Conservation (phyloP, 1,140 invertebrate genomes). For the Zophobas atratus region DNA sequence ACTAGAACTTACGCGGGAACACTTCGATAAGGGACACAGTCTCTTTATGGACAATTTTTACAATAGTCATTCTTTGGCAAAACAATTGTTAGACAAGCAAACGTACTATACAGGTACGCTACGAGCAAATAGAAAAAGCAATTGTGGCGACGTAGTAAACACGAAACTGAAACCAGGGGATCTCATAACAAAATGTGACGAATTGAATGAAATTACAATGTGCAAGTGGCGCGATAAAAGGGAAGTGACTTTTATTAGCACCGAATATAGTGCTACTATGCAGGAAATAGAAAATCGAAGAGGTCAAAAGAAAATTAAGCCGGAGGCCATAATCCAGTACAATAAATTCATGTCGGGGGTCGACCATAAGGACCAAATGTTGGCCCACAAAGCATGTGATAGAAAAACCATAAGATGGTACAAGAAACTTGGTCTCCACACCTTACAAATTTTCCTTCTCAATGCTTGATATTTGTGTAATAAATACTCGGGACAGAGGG, state of each 20-base stretch:
- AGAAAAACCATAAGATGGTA: constrained; percentile 57
- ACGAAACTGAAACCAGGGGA: constrained; percentile 41
- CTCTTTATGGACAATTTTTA: constrained; percentile 52
- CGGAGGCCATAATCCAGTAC: constrained; percentile 54
- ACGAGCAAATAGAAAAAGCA: constrained; percentile 36
- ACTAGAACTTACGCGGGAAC: constrained; percentile 29
- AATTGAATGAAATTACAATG: constrained; percentile 46
- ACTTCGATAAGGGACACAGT: constrained; percentile 16
- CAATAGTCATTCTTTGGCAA: constrained; percentile 44
- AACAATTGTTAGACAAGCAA: constrained; percentile 41
- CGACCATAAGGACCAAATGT: constrained; percentile 55
- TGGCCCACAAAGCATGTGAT: constrained; percentile 53
- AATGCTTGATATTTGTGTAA: too few species aligned
- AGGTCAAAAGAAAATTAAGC: constrained; percentile 55
- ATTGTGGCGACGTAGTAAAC: constrained; percentile 10
- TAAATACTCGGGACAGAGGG: too few species aligned
- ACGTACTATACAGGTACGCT: constrained; percentile 44
- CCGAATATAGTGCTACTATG: constrained; percentile 18
- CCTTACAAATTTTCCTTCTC: not conserved
- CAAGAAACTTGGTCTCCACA: constrained; percentile 51
- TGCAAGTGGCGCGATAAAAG: constrained; percentile 65
- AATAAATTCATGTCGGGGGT: constrained; percentile 56
- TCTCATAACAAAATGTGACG: constrained; percentile 21
- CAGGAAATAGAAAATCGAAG: constrained; percentile 50
- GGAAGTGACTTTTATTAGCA: constrained; percentile 59